Percentiles rank a stretch among this genome's conserved stretches.
Evolutionary conservation across 2,113 vertebrate genomes (phyloP).

Genomic region (Anarhynchus alexandrinus): DNA sequence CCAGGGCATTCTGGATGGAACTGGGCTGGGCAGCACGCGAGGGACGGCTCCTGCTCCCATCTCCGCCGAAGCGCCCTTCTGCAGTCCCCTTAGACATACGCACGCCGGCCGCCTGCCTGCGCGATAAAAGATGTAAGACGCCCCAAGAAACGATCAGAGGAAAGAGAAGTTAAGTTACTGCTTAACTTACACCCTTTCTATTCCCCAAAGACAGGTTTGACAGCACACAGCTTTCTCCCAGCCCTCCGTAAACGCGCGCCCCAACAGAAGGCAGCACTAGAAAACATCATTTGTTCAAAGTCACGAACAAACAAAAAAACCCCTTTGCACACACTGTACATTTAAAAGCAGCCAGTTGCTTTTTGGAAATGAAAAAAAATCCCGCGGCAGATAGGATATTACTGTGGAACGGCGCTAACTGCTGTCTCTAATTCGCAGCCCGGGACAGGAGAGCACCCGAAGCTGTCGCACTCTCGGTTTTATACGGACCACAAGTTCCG

Average conservation of each 20-base stretch:
- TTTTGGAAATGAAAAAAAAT: background rate
- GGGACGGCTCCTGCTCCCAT: background rate
- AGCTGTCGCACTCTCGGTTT: accelerated
- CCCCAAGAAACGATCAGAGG: background rate
- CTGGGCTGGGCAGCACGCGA: background rate
- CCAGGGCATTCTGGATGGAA: background rate
- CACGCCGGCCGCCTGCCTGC: background rate
- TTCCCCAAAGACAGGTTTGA: background rate
- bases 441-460: background rate
- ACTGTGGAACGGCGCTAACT: background rate
- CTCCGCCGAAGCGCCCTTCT: background rate
- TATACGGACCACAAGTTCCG: background rate
- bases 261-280: background rate
- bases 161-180: background rate
- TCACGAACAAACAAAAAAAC: background rate
- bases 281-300: background rate
- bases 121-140: accelerated
- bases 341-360: background rate
- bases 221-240: background rate
- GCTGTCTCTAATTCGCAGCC: background rate
- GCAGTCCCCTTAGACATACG: accelerated
- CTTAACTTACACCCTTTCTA: background rate
- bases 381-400: background rate
- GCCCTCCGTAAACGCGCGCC: background rate
- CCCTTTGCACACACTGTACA: background rate